Evolutionary conservation across 1,140 invertebrate genomes (phyloP), one percentile per base, ranked within the genome.

Genomic region (Campoletis sonorensis): DNA sequence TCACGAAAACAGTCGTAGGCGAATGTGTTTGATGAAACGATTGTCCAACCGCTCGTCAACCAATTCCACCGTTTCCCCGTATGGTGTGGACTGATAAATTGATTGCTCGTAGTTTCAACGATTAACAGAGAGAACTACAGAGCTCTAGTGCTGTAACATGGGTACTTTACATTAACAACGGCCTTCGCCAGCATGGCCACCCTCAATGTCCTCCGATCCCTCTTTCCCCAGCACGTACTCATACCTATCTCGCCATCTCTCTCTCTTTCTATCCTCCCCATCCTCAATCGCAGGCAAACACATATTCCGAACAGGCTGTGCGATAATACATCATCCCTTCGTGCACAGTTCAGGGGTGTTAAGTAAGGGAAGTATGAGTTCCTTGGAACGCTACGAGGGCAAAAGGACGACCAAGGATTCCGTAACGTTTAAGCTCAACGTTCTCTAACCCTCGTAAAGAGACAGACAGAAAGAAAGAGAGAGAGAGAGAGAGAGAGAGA

Each of bases 351-450:
- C 30, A 40, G 71, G 30, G 54, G 30, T 15, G 18, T n/a, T 16
- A 64, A 71, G 49, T 61, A 78, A 78, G 67, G 23, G 61, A 78
- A 23, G 76, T 30, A 11, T 26, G 58, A 64, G 76, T 78, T 78
- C 67, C 76, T 78, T 78, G 58, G 76, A 67, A 78, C 33, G 51
- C 40, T 45, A 45, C 75, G 51, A 40, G 89, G 90, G 89, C 89
- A 77, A 54, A 27, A 11, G 51, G 73, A 77, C 26, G 73, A 27
- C 16, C 21, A 27, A 23, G 49, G 27, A 61, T 30, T 37, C 87
- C 88, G 89, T 91, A 90, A 90, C 89, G 88, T 89, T 91, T 90
- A 91, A 91, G 89, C 90, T 89, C 89, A 90, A 90, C 89, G 89
- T 90, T 91, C 51, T 90, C 89, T 91, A 90, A 91, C 89, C 70